phyloP scores from a whole-genome alignment of 2,113 vertebrate genomes.

The Cephalopterus ornatus region DNA sequence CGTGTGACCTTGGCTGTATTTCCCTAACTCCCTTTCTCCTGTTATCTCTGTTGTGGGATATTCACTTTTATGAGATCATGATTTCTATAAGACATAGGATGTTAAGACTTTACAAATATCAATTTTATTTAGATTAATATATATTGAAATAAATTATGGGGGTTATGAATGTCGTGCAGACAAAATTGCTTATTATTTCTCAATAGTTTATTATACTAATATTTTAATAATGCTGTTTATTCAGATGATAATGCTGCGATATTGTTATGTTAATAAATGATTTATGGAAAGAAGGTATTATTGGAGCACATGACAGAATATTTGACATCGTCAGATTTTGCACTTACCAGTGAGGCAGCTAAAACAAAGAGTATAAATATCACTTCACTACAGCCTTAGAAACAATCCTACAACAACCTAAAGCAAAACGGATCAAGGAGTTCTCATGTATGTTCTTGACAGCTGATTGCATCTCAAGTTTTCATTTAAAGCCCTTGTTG shows the following conservation, averaged over 20 bases:
- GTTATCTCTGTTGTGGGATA: not conserved
- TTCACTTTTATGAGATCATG: not conserved
- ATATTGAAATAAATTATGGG: not conserved
- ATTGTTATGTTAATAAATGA: not conserved
- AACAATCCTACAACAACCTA: not conserved
- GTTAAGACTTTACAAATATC: not conserved
- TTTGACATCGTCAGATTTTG: not conserved
- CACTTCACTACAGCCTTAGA: not conserved
- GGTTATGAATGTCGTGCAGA: not conserved
- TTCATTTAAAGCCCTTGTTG: not conserved
- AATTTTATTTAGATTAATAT: not conserved
- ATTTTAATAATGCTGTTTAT: not conserved
- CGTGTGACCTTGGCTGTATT: not conserved
- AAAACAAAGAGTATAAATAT: not conserved
- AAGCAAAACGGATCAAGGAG: not conserved
- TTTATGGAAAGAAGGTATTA: not conserved
- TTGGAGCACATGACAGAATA: not conserved
- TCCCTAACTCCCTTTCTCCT: not conserved
- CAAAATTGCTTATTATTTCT: not conserved
- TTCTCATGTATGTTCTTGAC: not conserved
- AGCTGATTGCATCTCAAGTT: not conserved
- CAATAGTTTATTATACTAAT: not conserved
- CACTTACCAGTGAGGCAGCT: not conserved
- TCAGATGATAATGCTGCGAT: not conserved
- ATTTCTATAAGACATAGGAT: not conserved